Base-by-base conservation (phyloP, 2,888 invertebrate genomes). In the Sialis lutaria region DNA sequence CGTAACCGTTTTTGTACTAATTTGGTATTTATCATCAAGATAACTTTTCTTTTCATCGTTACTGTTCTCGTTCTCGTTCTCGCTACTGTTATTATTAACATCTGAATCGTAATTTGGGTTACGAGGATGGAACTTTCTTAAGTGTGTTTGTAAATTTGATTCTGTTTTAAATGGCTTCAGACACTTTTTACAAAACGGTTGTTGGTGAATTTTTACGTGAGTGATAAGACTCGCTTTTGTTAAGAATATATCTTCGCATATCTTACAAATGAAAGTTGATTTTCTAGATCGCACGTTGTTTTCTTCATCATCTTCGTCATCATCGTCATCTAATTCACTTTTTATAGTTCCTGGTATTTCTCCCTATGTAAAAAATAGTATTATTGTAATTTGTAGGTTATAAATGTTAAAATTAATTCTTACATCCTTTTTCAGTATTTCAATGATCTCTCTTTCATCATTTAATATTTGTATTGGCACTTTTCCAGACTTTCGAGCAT, bases 181-280 rank as follows among this genome's bases (percentile, higher is more conserved):
- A 42, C 47, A 47, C 33, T 40, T 30, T 30, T 9, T 33, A 34
- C 47, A 47, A 12, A 47, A 47, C 13, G 47, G 47, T 9, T 47
- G 42, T 42, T 47, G 47, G 31, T 47, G 47, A 10, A 42, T 37
- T 42, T 47, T 42, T 35, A 47, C 42, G 22, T 47, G 47, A 9
- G 42, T 42, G 8, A 47, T 22, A 7, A 47, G 35, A 42, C 42
- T 35, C 5, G 42, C 13, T n/a, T 40, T 34, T 30, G 37, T 42
- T 42, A 30, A 35, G 31, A 33, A 47, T 34, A 30, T 22, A 34
- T 42, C 42, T 32, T 42, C 31, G 34, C 47, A 47, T 8, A 47
- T 42, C 31, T 47, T 47, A 10, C 45, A 45, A 10, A 13, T 22
- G 39, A 30, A 45, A 1, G 10, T 12, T 10, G 37, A 37, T 37